A percentile compares a stretch with the other conserved stretches of the same genome.
These are phyloP conservation scores for Clarias fuscus DNA, from an alignment of 2,797 vertebrate species.

Conservation along the genomic window DNA sequence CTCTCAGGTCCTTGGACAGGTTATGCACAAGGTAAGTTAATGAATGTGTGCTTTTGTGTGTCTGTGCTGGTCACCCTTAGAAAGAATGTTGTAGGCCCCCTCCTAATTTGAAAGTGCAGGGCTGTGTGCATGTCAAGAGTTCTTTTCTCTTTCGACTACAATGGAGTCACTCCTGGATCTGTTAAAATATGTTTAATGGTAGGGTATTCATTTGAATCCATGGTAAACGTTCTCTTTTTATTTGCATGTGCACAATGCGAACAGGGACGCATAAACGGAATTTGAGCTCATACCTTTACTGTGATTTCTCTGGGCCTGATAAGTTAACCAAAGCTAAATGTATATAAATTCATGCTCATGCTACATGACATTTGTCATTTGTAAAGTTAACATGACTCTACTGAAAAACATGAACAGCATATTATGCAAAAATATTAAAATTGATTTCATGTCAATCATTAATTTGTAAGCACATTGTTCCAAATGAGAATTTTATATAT, in stretches of 20 bases:
- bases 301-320: neutral
- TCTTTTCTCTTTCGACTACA: too few relatives aligned
- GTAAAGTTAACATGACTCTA: neutral
- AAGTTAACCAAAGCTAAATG: neutral
- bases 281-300: too few relatives aligned
- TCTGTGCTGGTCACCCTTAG: too few relatives aligned
- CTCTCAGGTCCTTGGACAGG: conserved; percentile 49
- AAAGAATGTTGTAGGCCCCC: too few relatives aligned
- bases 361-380: neutral
- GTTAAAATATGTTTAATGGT: neutral
- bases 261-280: neutral
- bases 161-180: too few relatives aligned
- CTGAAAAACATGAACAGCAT: neutral
- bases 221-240: neutral
- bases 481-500: neutral
- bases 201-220: neutral
- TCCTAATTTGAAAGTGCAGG: too few relatives aligned
- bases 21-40: conserved; percentile 56
- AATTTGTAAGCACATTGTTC: neutral
- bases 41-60: neutral
- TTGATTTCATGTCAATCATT: neutral
- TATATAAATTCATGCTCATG: neutral
- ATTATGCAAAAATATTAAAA: neutral
- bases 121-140: too few relatives aligned
- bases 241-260: neutral